phyloP scores from a whole-genome alignment of 2,888 invertebrate species.

The Drosophila kuntzei region DNA sequence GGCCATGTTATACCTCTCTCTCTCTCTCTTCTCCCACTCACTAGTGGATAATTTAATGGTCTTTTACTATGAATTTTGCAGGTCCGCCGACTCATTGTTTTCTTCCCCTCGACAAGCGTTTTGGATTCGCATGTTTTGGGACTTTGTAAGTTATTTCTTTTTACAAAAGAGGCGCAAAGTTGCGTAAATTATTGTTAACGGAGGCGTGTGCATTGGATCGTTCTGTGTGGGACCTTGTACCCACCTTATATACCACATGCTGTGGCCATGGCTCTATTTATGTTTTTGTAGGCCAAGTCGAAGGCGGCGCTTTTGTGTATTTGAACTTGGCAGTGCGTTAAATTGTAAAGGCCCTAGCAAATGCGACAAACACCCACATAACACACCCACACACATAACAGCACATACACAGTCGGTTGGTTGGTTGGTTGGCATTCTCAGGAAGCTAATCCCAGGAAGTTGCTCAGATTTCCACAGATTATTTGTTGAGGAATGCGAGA shows the following conservation, averaged over 20 bases:
- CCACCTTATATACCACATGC: slow-evolving; percentile 14
- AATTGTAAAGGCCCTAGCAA: slow-evolving; percentile 75
- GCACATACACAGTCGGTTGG: slow-evolving; percentile 32
- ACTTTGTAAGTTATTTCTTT: slow-evolving; percentile 77
- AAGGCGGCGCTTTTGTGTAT: slow-evolving; percentile 72
- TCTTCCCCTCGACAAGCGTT: background rate
- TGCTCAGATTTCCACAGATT: slow-evolving; percentile 75
- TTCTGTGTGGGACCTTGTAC: slow-evolving; percentile 7
- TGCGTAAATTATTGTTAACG: slow-evolving; percentile 79
- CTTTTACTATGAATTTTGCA: slow-evolving; percentile 73
- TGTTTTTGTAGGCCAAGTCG: slow-evolving; percentile 55
- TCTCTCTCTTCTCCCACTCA: background rate
- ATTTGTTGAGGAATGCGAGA: slow-evolving; percentile 34
- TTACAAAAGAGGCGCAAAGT: slow-evolving; percentile 79
- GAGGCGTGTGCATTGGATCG: slow-evolving; percentile 73
- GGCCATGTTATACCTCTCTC: background rate
- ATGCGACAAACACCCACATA: slow-evolving; percentile 43
- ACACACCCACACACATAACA: slow-evolving; percentile 1
- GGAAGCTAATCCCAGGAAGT: slow-evolving; percentile 74
- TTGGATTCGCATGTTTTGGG: slow-evolving; percentile 45
- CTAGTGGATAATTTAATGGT: slow-evolving; percentile 75
- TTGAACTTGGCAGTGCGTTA: slow-evolving; percentile 79
- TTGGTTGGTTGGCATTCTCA: slow-evolving; percentile 58
- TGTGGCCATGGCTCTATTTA: slow-evolving; percentile 19
- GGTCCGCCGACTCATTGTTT: slow-evolving; percentile 38